Evolutionary conservation across 1,140 invertebrate species (phyloP).

Genomic region (Neodiprion pinetum): DNA sequence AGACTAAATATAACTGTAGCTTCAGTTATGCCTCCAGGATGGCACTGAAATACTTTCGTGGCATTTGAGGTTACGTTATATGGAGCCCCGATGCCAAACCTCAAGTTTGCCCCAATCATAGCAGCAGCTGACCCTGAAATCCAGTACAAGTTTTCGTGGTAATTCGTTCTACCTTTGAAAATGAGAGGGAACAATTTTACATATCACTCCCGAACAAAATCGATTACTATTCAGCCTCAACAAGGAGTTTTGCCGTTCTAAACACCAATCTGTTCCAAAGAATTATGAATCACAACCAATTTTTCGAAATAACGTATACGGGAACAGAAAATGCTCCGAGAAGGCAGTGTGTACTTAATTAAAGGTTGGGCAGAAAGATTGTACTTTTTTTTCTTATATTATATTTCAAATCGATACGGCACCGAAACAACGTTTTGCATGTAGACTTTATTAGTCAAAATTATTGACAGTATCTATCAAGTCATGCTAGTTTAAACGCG

Average conservation of each 20-base stretch:
- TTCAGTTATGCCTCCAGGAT: conserved; percentile 80
- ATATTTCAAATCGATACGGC: not conserved
- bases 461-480: too few species aligned
- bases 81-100: conserved; percentile 72
- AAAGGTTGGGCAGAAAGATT: not conserved
- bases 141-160: conserved; percentile 16
- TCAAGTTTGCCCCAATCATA: conserved; percentile 80
- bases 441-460: too few species aligned
- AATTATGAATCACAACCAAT: too few species aligned
- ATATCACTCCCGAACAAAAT: not conserved
- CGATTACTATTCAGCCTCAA: not conserved
- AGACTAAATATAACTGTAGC: conserved; percentile 80
- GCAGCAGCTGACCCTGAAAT: conserved; percentile 70
- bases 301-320: not conserved
- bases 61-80: conserved; percentile 73
- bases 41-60: conserved; percentile 76
- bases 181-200: not conserved
- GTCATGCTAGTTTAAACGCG: too few species aligned
- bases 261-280: too few species aligned
- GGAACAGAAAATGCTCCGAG: too few species aligned
- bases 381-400: not conserved
- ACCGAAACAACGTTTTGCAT: too few species aligned
- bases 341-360: not conserved
- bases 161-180: too few species aligned
- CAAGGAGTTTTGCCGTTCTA: too few species aligned